phyloP scores from a whole-genome alignment of 2,888 invertebrate species.

The Elegia similella region DNA sequence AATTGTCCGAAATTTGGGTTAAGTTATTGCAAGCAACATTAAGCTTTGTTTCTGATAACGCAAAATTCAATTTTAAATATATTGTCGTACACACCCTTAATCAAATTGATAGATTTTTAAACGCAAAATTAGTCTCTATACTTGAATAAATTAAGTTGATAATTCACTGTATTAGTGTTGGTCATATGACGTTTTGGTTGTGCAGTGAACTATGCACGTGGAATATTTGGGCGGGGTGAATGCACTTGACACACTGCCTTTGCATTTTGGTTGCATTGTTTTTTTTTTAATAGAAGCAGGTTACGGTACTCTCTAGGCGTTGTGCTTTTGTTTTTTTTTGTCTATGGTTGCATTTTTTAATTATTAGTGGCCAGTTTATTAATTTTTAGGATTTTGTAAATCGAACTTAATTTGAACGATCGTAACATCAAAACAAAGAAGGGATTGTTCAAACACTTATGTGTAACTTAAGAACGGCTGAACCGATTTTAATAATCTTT shows the following conservation, averaged over 20 bases:
- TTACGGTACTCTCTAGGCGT: conserved; percentile 14
- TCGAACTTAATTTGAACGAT: too few species aligned
- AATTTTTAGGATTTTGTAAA: neutral
- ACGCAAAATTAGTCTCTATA: conserved; percentile 7
- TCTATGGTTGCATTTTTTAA: conserved; percentile 2
- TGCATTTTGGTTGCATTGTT: conserved; percentile 57
- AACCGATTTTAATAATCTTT: too few species aligned
- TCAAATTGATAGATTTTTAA: neutral
- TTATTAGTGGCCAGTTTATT: neutral
- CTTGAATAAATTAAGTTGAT: conserved; percentile 20
- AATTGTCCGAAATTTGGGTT: conserved; percentile 62
- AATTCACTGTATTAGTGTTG: conserved; percentile 22
- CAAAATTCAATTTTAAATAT: conserved; percentile 1
- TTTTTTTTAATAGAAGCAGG: conserved; percentile 27
- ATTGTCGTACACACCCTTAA: neutral
- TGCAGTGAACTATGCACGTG: conserved; percentile 49
- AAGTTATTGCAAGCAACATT: conserved; percentile 29
- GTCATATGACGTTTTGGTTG: conserved; percentile 27
- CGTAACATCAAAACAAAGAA: too few species aligned
- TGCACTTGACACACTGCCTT: conserved; percentile 54
- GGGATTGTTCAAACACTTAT: too few species aligned
- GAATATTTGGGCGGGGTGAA: conserved; percentile 57
- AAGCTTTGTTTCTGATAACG: neutral
- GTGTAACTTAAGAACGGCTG: too few species aligned
- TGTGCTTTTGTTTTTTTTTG: neutral